Conservation (phyloP, 53 echinoderm and acorn worm genomes). For the Glandiceps talaboti region DNA sequence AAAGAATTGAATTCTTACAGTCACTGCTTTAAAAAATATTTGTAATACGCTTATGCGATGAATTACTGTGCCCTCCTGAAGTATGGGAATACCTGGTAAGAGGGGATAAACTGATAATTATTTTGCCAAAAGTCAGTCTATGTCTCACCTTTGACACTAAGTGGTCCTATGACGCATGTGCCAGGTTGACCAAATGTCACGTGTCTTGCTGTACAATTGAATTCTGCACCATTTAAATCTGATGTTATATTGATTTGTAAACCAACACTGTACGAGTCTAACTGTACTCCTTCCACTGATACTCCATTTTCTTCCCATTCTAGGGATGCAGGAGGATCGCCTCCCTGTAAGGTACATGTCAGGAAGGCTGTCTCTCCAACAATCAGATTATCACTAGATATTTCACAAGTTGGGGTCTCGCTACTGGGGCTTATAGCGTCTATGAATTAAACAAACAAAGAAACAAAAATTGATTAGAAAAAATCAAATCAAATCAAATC, state of each 20-base stretch:
- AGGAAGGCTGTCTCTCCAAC: neutral
- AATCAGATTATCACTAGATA: neutral
- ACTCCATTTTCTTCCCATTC: neutral
- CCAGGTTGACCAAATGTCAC: neutral
- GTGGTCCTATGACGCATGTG: neutral
- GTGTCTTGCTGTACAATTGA: neutral
- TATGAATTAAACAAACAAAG: too few species aligned
- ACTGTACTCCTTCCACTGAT: neutral
- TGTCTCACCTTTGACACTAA: neutral
- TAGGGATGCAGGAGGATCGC: neutral
- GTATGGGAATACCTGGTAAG: too few species aligned
- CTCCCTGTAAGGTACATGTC: neutral
- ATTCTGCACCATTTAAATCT: neutral
- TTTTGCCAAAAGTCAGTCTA: too few species aligned
- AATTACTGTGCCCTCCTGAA: too few species aligned
- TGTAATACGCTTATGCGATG: too few species aligned
- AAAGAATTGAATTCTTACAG: too few species aligned
- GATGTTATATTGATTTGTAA: neutral
- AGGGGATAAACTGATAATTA: too few species aligned
- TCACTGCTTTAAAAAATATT: too few species aligned
- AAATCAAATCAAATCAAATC: too few species aligned
- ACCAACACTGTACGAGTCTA: neutral
- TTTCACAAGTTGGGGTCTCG: neutral
- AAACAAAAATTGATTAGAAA: too few species aligned
- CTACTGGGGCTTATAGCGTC: neutral